Conservation (phyloP, 2,888 invertebrate genomes). For the Trachelus tabidus region DNA sequence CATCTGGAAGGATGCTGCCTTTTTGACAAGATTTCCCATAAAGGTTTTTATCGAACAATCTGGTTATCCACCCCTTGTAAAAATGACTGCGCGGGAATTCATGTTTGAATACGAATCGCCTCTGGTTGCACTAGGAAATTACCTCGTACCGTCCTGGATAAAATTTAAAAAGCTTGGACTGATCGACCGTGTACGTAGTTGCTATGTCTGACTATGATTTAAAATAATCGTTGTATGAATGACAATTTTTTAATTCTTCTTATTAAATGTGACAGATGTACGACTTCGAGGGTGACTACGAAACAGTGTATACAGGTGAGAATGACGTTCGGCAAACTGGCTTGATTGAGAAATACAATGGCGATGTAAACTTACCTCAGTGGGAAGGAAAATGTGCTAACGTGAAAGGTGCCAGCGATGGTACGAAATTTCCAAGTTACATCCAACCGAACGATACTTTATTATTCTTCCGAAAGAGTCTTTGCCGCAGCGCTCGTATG, state of each 20-base stretch:
- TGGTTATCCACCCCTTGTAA: conserved; percentile 76
- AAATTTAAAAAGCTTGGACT: conserved; percentile 88
- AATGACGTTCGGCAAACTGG: conserved; percentile 74
- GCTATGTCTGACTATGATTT: not conserved
- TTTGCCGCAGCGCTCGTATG: conserved; percentile 84
- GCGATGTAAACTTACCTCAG: conserved; percentile 78
- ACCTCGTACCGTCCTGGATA: conserved; percentile 85
- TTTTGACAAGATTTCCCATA: conserved; percentile 76
- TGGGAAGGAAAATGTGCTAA: conserved; percentile 86
- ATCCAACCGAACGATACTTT: conserved; percentile 77
- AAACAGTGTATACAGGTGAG: conserved; percentile 81
- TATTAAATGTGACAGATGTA: conserved; percentile 76
- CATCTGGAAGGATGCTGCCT: conserved; percentile 75
- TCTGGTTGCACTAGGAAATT: conserved; percentile 85
- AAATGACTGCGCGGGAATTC: conserved; percentile 87
- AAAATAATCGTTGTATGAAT: not conserved
- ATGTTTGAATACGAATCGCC: conserved; percentile 91
- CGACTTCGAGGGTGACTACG: conserved; percentile 82
- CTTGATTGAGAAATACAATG: conserved; percentile 81
- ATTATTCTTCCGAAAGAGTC: conserved; percentile 84
- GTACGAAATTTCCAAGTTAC: conserved; percentile 83
- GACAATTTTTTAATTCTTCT: not conserved
- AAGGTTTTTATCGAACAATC: conserved; percentile 79
- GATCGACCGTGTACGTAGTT: conserved; percentile 78
- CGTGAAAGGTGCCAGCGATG: conserved; percentile 83